Percentiles rank a stretch among this genome's conserved stretches.
phyloP scores from a whole-genome alignment of 2,888 invertebrate genomes.

The Hedychridium roseum region DNA sequence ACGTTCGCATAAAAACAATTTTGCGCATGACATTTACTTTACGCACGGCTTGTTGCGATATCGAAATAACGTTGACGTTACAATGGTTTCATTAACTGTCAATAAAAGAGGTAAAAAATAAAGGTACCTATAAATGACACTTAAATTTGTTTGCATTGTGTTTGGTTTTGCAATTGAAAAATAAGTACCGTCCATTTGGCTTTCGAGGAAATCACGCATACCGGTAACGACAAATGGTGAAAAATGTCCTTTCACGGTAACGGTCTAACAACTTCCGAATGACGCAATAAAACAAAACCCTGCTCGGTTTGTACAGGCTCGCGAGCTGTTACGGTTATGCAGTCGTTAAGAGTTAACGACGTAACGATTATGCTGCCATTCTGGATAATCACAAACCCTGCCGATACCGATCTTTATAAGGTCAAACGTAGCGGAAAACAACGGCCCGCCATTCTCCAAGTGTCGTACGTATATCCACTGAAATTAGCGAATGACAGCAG shows the following conservation, averaged over 20 bases:
- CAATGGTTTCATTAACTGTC: no score
- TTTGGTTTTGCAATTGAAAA: no score
- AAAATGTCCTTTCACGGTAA: slow-evolving; percentile 22
- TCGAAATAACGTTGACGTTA: no score
- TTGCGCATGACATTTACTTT: no score
- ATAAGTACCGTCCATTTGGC: no score
- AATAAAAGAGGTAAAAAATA: no score
- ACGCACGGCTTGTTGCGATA: no score
- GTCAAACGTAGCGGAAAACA: slow-evolving; percentile 48
- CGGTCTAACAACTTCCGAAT: slow-evolving; percentile 27
- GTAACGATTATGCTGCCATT: slow-evolving; percentile 60
- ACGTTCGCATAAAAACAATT: slow-evolving; percentile 43
- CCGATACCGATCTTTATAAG: slow-evolving; percentile 59
- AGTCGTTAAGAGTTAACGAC: slow-evolving; percentile 58
- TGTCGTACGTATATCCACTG: no score
- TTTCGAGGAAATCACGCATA: no score
- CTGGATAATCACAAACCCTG: slow-evolving; percentile 58
- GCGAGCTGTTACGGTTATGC: slow-evolving; percentile 35
- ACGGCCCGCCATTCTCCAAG: slow-evolving; percentile 9
- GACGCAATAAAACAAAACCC: slow-evolving; percentile 41
- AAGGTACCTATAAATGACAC: no score
- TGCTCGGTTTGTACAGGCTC: slow-evolving; percentile 10
- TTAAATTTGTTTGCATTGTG: no score
- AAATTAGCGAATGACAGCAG: no score
- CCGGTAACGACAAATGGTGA: slow-evolving; percentile 16